These are phyloP conservation scores for Esox masquinongy DNA, from an alignment of 2,797 vertebrate genomes.

Conservation along the genomic window DNA sequence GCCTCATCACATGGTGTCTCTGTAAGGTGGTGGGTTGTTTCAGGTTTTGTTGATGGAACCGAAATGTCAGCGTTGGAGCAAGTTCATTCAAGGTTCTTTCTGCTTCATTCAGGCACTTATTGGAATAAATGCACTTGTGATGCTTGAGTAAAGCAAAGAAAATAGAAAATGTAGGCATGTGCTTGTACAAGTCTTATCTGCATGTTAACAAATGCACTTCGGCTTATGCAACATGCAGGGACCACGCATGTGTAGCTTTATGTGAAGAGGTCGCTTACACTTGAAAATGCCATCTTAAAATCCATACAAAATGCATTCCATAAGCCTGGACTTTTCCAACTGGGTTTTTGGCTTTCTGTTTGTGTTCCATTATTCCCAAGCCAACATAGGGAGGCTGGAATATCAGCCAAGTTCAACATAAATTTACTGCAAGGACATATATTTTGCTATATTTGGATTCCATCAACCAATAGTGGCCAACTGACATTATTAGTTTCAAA, in stretches of 20 bases:
- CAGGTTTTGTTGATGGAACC: conserved; percentile 4
- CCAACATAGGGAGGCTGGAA: neutral
- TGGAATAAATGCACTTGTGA: conserved; percentile 45
- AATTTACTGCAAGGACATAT: neutral
- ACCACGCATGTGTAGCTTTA: conserved; percentile 39
- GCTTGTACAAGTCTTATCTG: conserved; percentile 57
- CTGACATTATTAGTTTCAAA: neutral
- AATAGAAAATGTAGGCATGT: conserved; percentile 49
- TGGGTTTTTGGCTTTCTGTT: conserved; percentile 10
- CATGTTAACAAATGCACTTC: conserved; percentile 59
- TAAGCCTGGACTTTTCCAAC: neutral
- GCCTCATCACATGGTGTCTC: neutral
- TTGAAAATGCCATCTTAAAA: conserved; percentile 17
- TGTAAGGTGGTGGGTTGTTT: neutral
- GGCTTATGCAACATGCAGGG: conserved; percentile 29
- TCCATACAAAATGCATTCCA: conserved; percentile 26
- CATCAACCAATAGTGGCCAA: neutral
- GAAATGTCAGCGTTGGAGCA: neutral
- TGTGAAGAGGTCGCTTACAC: conserved; percentile 38
- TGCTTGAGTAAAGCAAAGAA: conserved; percentile 41
- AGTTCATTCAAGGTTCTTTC: conserved; percentile 16
- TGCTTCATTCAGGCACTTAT: conserved; percentile 56
- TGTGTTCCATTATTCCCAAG: neutral
- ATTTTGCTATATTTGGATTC: neutral
- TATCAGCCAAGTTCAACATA: neutral